Base-by-base conservation (phyloP, 2,888 invertebrate species). In the Drepanosiphum platanoidis region DNA sequence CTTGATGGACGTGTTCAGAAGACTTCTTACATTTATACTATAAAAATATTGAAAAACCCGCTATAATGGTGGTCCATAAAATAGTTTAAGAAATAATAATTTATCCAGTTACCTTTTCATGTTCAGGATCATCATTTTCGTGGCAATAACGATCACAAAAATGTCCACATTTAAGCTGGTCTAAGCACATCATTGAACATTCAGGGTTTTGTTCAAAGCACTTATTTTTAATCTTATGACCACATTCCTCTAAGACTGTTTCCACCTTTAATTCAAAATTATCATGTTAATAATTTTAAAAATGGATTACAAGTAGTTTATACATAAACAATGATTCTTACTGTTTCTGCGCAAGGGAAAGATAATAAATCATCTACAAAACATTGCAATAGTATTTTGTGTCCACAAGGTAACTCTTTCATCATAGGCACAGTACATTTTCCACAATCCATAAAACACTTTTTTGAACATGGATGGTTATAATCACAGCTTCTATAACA, bases 141-240 rank as follows among this genome's bases (percentile, higher is more conserved):
- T 94, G 94, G 88, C 94, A 94, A 0, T 87, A 88, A 75, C 87
- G 89, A 2, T 77, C 87, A 89, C 94, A 95, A 1, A 90, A 89
- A 89, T 95, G 95, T 0, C 94, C 94, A 89, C 93, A 94, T 27
- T 89, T 89, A 34, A 94, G 90, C 36, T 92, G 90, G 42, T 89
- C 89, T 70, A 91, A 90, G 88, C 94, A 94, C 0, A 89, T 90
- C 80, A 89, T 88, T 2, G 88, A 88, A 88, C 92, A 93, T 15
- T 66, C 78, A 42, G 91, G 90, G 0, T 87, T 86, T 86, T 89
- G 30, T 36, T 80, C 39, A 42, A 36, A 88, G 88, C 93, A 93
- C 4, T 88, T 88, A 88, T 92, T 92, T 46, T 88, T 87, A 0
- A 89, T 89, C 90, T 90, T 89, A 81, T 90, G 90, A 3, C 87